Evolutionary conservation across 2,113 vertebrate genomes (phyloP), one percentile per base, ranked within the genome.

Genomic region (Cavia aperea): DNA sequence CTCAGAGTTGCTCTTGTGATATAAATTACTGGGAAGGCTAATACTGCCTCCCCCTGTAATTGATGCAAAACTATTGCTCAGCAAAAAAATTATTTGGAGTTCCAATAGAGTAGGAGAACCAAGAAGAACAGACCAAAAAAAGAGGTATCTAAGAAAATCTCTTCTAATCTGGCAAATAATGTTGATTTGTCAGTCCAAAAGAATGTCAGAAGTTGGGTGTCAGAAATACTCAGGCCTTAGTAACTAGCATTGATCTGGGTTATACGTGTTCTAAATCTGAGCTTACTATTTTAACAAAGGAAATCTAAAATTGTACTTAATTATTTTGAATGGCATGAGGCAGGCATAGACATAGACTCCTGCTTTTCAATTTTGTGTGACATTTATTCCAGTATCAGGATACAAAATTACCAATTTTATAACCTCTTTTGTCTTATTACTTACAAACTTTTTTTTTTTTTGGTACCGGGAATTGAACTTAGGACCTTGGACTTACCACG

Each of bases 11-110:
- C 75, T 94, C 83, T 96, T 95, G 66, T 95, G 73, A 60, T 89
- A 46, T 86, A 95, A 96, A 95, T 97, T 93, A 93, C 81, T 56
- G 83, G 88, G 90, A 87, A 96, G 83, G 77, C 89, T 95, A 81
- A 39, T 94, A 86, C 36, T 85, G 1, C 0, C 15, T 46, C 51
- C n/a, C 89, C 66, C 88, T 81, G 56, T 91, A 94, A 95, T 93
- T 91, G 95, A 60, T 93, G 70, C 87, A 78, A 89, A 92, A 95
- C 79, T 89, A 60, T 88, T 89, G 56, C 73, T 94, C 84, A 86
- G 91, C 31, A 43, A 82, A 81, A 85, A 73, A 90, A 85, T 93
- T 86, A 92, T 95, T 66, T 92, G n/a, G 13, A 92, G 81, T 58
- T 87, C 86, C 49, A 49, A 91, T 94, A 63, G 65, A 91, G 89